phyloP scores from a whole-genome alignment of 2,888 invertebrate species.

The Cheilosia grossa region DNA sequence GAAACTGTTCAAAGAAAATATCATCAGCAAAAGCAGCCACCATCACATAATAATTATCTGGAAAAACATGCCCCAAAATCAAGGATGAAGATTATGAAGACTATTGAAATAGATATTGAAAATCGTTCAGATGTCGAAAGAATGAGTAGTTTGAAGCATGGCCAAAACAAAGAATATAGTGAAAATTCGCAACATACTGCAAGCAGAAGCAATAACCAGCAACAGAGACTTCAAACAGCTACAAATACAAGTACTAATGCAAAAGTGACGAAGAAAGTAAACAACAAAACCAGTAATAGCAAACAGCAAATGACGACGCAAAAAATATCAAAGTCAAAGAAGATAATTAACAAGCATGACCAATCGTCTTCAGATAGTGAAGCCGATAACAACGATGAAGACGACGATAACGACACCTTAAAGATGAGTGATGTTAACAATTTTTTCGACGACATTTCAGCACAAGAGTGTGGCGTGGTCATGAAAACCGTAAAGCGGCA shows the following conservation, averaged over 20 bases:
- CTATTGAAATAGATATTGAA: conserved; percentile 82
- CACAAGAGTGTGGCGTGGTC: conserved; percentile 84
- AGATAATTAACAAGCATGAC: conserved; percentile 39
- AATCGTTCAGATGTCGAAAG: conserved; percentile 80
- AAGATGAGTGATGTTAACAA: conserved; percentile 85
- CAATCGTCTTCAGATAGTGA: conserved; percentile 55
- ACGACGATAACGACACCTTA: conserved; percentile 80
- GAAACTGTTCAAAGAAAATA: conserved; percentile 28
- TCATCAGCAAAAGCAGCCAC: conserved; percentile 18
- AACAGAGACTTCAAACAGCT: conserved; percentile 41
- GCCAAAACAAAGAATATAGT: conserved; percentile 76
- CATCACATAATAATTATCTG: conserved; percentile 34
- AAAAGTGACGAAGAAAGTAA: conserved; percentile 81
- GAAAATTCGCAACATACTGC: conserved; percentile 23
- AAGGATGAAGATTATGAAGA: conserved; percentile 82
- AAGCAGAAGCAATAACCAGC: conserved; percentile 39
- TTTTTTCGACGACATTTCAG: conserved; percentile 79
- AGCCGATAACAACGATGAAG: conserved; percentile 80
- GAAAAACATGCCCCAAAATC: conserved; percentile 81
- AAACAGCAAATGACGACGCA: conserved; percentile 42
- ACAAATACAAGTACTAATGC: conserved; percentile 75
- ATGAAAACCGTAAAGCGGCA: conserved; percentile 90
- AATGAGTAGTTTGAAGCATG: conserved; percentile 79
- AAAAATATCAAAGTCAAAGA: conserved; percentile 29
- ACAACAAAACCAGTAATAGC: conserved; percentile 77